Percentiles rank a stretch among this genome's conserved stretches.
Evolutionary conservation across 2,797 vertebrate genomes (phyloP).

Genomic region (Gephyroberyx darwinii): DNA sequence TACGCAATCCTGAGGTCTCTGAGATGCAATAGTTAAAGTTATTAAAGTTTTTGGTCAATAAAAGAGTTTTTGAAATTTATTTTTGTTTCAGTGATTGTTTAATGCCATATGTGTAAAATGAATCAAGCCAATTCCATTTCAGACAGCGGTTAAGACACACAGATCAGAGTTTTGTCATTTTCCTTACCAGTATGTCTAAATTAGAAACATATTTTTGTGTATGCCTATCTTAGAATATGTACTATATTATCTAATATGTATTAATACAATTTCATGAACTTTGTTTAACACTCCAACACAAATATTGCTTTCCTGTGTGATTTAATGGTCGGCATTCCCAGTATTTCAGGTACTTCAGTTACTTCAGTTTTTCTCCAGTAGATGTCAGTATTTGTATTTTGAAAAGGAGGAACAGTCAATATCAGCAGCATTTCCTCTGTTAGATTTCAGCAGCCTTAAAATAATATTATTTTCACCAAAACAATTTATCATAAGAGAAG

Average conservation of each 20-base stretch:
- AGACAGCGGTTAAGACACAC: slow-evolving; percentile 6
- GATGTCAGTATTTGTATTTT: slow-evolving; percentile 63
- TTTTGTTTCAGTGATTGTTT: slow-evolving; percentile 10
- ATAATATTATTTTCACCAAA: neutral
- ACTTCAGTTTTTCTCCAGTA: slow-evolving; percentile 55
- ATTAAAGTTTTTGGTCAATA: neutral
- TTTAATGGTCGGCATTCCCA: neutral
- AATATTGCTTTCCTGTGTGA: neutral
- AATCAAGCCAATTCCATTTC: too few relatives aligned
- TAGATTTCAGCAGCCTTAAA: neutral
- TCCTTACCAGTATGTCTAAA: neutral
- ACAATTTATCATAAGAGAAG: neutral
- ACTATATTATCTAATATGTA: neutral
- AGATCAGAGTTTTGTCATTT: slow-evolving; percentile 1
- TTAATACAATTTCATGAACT: neutral
- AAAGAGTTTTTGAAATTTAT: neutral
- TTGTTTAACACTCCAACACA: slow-evolving; percentile 2
- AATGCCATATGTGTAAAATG: neutral
- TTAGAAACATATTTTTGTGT: neutral
- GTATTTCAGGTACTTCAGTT: slow-evolving; percentile 14
- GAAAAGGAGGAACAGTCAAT: slow-evolving; percentile 4
- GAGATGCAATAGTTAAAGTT: slow-evolving; percentile 47
- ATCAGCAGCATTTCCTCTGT: neutral
- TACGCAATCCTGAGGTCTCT: slow-evolving; percentile 77
- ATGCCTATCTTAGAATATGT: neutral